Base-by-base conservation (phyloP, 2,888 invertebrate species). In the Leistus spinibarbis region DNA sequence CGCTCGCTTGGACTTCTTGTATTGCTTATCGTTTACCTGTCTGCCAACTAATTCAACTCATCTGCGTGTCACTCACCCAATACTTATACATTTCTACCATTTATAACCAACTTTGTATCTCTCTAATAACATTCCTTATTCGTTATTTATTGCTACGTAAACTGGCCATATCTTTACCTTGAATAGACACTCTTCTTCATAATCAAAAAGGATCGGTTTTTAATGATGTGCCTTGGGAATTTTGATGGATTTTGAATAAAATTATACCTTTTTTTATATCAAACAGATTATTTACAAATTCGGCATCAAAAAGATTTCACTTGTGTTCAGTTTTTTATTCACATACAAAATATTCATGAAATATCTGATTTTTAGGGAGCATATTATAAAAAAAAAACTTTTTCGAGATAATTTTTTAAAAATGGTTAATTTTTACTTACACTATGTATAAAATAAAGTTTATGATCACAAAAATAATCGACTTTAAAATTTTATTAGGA, bases 1-100 rank as follows among this genome's bases (percentile, higher is more conserved):
- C 40, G 40, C 40, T 40, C 40, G 5, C 5, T 40, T 13, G 40
- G 13, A 60, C 60, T 22, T 60, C 20, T 60, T 22, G 20, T 19
- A 22, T 60, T 22, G 60, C 19, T 60, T 19, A 22, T 60, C 60
- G 60, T 60, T 22, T 60, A 20, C 60, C 22, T 57, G 64, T 64
- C 64, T 69, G 22, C 57, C 57, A 23, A 57, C 69, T 69, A 69
- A 69, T 64, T 64, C 23, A 16, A 20, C 27, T 24, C 64, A 64
- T 69, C 69, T 13, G 17, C 69, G 57, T 57, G 69, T 69, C 69
- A 69, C 56, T 69, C 69, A 69, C 69, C 69, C 27, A 57, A n/a
- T 57, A 40, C 40, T 40, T 40, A 40, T 40, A 40, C 40, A 40
- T 5, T 40, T 40, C 40, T 40, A 40, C 40, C 40, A 40, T 40